These are phyloP conservation scores for Pagetopsis macropterus DNA, from an alignment of 2,797 vertebrate species.

Conservation along the genomic window DNA sequence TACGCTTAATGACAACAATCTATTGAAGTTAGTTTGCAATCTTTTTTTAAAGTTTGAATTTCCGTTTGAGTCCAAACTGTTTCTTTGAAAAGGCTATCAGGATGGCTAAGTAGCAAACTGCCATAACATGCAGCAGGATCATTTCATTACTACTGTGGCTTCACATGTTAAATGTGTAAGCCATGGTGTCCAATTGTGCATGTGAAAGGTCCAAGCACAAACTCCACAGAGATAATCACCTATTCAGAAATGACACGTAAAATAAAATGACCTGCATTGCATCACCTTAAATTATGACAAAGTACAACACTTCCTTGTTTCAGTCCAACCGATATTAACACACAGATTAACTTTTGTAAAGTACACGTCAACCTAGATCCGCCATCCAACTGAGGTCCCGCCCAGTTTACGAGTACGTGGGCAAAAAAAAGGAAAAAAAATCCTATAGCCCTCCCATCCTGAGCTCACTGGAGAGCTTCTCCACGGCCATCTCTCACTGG, in stretches of 20 bases:
- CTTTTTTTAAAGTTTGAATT: neutral
- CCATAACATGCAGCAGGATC: rapidly evolving
- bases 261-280: conserved; percentile 15
- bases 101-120: neutral
- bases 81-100: neutral
- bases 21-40: neutral
- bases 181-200: neutral
- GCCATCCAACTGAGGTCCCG: conserved; percentile 48
- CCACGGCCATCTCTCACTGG: conserved; percentile 61
- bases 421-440: conserved; percentile 33
- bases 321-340: conserved; percentile 16
- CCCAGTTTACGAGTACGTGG: conserved; percentile 58
- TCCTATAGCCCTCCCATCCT: conserved; percentile 41
- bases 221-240: neutral
- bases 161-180: neutral
- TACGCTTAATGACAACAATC: neutral
- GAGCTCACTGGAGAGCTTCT: conserved; percentile 54
- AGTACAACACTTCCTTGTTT: conserved; percentile 50
- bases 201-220: neutral
- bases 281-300: conserved; percentile 26
- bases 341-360: conserved; percentile 62
- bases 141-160: neutral
- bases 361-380: conserved; percentile 88
- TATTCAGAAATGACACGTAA: conserved; percentile 38
- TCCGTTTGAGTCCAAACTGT: too few relatives aligned